Percentiles rank a stretch among this genome's conserved stretches.
These are phyloP conservation scores for Ictalurus furcatus DNA, from an alignment of 2,113 vertebrate genomes.

Conservation along the genomic window DNA sequence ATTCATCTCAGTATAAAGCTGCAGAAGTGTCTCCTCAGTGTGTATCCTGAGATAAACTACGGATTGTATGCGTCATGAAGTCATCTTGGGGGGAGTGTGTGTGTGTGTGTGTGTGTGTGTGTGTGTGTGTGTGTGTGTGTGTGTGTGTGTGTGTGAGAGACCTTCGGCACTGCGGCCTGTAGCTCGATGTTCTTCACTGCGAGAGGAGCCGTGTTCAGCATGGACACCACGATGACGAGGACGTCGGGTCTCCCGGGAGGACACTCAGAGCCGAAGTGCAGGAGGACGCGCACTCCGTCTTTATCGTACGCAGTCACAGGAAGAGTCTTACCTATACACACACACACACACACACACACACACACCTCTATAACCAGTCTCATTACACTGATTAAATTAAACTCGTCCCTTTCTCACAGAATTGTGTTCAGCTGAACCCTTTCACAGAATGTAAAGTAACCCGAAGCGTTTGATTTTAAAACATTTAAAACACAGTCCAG, in stretches of 20 bases:
- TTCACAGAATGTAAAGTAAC: no score
- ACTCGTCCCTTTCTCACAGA: no score
- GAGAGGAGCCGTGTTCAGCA: no score
- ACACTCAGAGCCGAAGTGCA: no score
- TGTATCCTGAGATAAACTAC: not conserved
- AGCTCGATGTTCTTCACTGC: slow-evolving; percentile 82
- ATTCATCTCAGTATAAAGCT: not conserved
- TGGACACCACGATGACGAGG: no score
- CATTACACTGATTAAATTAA: no score
- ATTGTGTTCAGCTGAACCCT: no score
- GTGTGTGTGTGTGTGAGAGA: slow-evolving; percentile 55
- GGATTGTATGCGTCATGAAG: not conserved
- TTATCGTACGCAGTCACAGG: slow-evolving; percentile 70
- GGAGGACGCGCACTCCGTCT: slow-evolving; percentile 80
- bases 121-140: no score
- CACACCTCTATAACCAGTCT: not conserved
- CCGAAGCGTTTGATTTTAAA: no score
- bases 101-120: no score
- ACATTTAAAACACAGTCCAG: no score
- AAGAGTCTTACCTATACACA: slow-evolving; percentile 77
- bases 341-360: slow-evolving; percentile 3
- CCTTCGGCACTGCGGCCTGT: slow-evolving; percentile 96
- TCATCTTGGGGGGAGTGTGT: no score
- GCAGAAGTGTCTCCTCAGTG: not conserved
- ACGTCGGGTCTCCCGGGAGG: slow-evolving; percentile 59